Conservation (phyloP, 2,113 vertebrate species). For the Misgurnus mizolepis region DNA sequence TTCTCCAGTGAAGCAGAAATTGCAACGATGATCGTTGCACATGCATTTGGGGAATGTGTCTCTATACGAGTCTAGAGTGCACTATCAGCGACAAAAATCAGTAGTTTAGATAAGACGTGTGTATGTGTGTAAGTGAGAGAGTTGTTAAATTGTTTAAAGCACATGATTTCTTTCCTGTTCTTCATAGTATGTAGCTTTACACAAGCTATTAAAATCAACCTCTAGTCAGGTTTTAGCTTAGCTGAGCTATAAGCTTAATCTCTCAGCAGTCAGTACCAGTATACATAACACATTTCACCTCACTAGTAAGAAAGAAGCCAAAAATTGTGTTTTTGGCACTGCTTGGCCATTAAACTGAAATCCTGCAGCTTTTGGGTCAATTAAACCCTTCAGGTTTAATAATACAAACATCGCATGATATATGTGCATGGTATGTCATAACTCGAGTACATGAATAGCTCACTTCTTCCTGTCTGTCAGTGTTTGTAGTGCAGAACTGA, state of each 20-base stretch:
- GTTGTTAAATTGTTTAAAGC: too few species aligned
- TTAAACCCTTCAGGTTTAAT: too few species aligned
- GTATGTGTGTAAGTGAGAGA: not conserved
- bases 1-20: slow-evolving; percentile 31
- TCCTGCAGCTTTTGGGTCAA: too few species aligned
- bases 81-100: slow-evolving; percentile 1
- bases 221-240: too few species aligned
- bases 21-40: slow-evolving; percentile 6
- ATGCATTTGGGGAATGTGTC: slow-evolving; percentile 34
- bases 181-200: too few species aligned
- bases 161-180: too few species aligned
- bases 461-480: slow-evolving; percentile 33
- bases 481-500: slow-evolving; percentile 41
- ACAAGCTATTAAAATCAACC: too few species aligned
- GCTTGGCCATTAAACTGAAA: too few species aligned
- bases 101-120: slow-evolving; percentile 33
- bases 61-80: slow-evolving; percentile 12
- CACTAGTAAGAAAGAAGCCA: too few species aligned
- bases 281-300: too few species aligned
- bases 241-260: not conserved
- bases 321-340: too few species aligned
- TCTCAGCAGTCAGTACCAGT: not conserved
- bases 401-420: not conserved
- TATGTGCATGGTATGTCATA: not conserved
- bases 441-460: not conserved